phyloP scores from a whole-genome alignment of 64 coral and sea anemone genomes.

The Montipora foliosa region DNA sequence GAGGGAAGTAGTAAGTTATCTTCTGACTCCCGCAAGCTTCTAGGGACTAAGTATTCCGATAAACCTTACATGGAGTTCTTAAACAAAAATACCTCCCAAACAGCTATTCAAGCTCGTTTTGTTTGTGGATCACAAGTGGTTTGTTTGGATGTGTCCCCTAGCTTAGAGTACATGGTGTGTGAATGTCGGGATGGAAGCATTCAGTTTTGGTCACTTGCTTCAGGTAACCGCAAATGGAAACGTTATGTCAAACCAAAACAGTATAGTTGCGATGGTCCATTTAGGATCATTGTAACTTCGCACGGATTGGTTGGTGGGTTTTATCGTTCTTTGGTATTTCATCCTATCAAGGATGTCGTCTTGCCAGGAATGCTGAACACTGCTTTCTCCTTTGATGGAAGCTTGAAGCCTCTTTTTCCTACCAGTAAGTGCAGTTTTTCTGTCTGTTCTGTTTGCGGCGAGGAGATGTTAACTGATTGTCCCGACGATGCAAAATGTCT shows the following conservation, averaged over 20 bases:
- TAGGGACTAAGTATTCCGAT: not conserved
- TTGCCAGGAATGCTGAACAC: not conserved
- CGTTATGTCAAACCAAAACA: not conserved
- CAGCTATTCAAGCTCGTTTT: not conserved
- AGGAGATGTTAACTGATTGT: not conserved
- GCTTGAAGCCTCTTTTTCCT: not conserved
- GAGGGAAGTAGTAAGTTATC: not conserved
- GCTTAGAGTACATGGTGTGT: slow-evolving; percentile 17
- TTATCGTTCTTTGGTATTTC: slow-evolving; percentile 17
- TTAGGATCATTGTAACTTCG: no score
- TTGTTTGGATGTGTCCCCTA: slow-evolving; percentile 30
- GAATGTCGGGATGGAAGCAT: slow-evolving; percentile 9
- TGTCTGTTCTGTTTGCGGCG: not conserved
- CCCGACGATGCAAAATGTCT: slow-evolving; percentile 14
- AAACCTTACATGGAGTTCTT: not conserved
- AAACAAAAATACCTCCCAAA: not conserved
- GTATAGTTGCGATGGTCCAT: no score
- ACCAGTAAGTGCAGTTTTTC: not conserved
- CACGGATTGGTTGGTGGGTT: no score
- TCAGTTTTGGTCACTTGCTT: slow-evolving; percentile 15
- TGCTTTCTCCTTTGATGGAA: not conserved
- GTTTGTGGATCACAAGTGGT: not conserved
- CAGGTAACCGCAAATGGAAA: not conserved
- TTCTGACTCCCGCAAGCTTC: not conserved
- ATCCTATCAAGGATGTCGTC: not conserved